Evolutionary conservation across 2,113 vertebrate genomes (phyloP).

Genomic region (Podiceps cristatus): DNA sequence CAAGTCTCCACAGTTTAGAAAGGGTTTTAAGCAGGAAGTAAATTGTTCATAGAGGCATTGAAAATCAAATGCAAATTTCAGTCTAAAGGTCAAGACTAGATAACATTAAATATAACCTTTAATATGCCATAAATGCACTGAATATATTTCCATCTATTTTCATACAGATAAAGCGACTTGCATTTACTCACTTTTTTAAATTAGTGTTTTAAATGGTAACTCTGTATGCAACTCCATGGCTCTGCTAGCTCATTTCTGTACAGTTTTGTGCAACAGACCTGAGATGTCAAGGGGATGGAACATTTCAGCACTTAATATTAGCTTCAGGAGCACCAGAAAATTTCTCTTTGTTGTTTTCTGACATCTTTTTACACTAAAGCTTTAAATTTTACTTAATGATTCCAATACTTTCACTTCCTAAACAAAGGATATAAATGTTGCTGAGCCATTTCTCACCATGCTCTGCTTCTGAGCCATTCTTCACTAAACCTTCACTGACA

Average conservation of each 20-base stretch:
- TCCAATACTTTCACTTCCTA: neutral
- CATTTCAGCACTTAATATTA: neutral
- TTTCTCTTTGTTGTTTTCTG: neutral
- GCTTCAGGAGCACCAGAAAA: neutral
- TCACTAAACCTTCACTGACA: neutral
- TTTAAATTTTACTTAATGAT: neutral
- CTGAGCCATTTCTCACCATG: neutral
- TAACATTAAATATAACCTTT: conserved; percentile 59
- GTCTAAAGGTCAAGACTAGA: conserved; percentile 48
- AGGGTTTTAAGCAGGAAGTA: neutral
- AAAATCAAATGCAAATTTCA: conserved; percentile 52
- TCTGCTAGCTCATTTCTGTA: neutral
- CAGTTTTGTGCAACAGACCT: neutral
- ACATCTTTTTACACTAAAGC: neutral
- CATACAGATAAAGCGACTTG: neutral
- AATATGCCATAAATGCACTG: neutral
- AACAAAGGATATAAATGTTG: neutral
- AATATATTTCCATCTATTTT: conserved; percentile 59
- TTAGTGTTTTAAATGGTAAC: neutral
- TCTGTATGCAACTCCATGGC: neutral
- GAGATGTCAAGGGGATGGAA: neutral
- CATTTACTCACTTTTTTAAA: neutral
- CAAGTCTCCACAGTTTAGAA: neutral
- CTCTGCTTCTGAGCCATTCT: neutral
- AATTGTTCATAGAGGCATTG: neutral